Base-by-base conservation (phyloP, 2,888 invertebrate genomes). In the Parnassius smintheus region DNA sequence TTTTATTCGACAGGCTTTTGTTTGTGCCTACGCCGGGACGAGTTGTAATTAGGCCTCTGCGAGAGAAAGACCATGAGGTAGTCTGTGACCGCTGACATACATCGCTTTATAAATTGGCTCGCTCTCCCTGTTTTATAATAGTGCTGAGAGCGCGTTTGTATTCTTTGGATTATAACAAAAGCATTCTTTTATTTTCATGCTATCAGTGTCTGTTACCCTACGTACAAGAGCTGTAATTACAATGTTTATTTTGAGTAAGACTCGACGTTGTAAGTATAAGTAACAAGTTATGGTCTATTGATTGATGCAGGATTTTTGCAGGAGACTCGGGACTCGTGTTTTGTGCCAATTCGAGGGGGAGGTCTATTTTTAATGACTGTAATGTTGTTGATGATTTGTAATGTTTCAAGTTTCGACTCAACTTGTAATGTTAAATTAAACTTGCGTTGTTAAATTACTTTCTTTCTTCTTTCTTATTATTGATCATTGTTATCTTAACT, bases 1-100 rank as follows among this genome's bases (percentile, higher is more conserved):
- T 61, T 61, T 56, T 61, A 56, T 56, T 61, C 56, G 13, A 13
- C 56, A 25, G 50, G 45, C 45, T 42, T n/a, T 61, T 61, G 55
- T 56, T 51, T 22, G 50, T 49, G 22, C 9, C 10, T 22, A 48
- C 56, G 46, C 49, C 45, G 12, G 58, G 9, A 44, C 46, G 2
- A 10, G 8, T 45, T 25, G 61, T 61, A 61, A 61, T 61, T 61
- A 56, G 55, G 51, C 55, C 56, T 60, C 46, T 41, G 49, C 56
- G 25, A 22, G 1, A 12, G 12, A 41, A 8, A 11, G 52, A 7
- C 35, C 35, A 35, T 35, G 42, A 18, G 42, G 18, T 44, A n/a
- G 42, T 9, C 54, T 13, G 54, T 9, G 3, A 2, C 10, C n/a
- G 48, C 48, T 49, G 49, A 11, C 22, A 12, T 45, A 55, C 45